Evolutionary conservation across 2,797 vertebrate genomes (phyloP).

Genomic region (Ctenopoma multispine): DNA sequence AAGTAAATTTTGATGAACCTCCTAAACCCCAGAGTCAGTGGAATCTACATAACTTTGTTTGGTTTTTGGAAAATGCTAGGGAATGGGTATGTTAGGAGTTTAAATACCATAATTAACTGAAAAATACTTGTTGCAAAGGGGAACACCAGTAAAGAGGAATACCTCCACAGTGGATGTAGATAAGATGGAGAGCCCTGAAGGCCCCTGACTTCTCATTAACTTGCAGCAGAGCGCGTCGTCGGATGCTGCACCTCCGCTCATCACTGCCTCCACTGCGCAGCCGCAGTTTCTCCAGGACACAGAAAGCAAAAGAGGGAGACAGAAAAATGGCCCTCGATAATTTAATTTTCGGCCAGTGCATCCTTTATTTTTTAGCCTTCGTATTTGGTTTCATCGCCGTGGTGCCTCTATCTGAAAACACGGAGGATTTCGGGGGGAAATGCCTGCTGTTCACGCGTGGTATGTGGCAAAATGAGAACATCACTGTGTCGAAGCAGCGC

Average conservation of each 20-base stretch:
- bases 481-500: conserved; percentile 93
- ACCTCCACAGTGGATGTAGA: conserved; percentile 33
- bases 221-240: conserved; percentile 45
- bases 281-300: conserved; percentile 71
- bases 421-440: conserved; percentile 92
- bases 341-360: conserved; percentile 93
- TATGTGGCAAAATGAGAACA: conserved; percentile 98
- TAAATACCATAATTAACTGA: conserved; percentile 5
- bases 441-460: conserved; percentile 96
- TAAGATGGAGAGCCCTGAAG: conserved; percentile 51
- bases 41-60: too few relatives aligned
- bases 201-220: conserved; percentile 58
- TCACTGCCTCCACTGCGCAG: conserved; percentile 78
- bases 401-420: conserved; percentile 95
- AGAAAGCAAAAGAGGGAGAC: conserved; percentile 53
- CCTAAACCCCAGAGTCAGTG: not conserved
- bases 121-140: not conserved
- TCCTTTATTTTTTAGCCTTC: conserved; percentile 92
- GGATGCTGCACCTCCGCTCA: conserved; percentile 71
- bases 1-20: too few relatives aligned
- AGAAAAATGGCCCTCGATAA: conserved; percentile 91
- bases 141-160: conserved; percentile 1
- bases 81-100: not conserved
- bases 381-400: conserved; percentile 93
- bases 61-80: too few relatives aligned